phyloP scores from a whole-genome alignment of 2,113 vertebrate genomes.

The Morone saxatilis region DNA sequence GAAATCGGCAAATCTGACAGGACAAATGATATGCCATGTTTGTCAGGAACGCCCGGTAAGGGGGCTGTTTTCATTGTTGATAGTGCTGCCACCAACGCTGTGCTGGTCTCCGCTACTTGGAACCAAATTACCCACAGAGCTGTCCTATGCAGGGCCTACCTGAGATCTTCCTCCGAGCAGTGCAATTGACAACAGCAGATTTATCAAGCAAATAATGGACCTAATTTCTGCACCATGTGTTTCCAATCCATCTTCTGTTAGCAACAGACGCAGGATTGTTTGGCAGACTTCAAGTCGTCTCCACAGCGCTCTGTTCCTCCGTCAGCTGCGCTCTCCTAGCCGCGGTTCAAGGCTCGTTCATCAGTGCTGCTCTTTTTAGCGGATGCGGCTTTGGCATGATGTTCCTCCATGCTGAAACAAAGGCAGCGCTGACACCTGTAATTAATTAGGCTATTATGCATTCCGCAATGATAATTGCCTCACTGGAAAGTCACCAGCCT shows the following conservation, averaged over 20 bases:
- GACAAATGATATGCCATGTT: slow-evolving; percentile 77
- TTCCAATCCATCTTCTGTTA: slow-evolving; percentile 65
- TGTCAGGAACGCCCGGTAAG: slow-evolving; percentile 44
- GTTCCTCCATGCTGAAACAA: slow-evolving; percentile 94
- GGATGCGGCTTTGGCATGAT: slow-evolving; percentile 89
- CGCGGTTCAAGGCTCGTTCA: slow-evolving; percentile 73
- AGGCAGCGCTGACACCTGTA: slow-evolving; percentile 98
- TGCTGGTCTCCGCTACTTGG: not conserved
- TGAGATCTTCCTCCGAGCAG: slow-evolving; percentile 49
- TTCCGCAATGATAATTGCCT: slow-evolving; percentile 99
- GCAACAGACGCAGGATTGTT: slow-evolving; percentile 50
- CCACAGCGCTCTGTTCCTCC: slow-evolving; percentile 11
- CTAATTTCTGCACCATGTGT: slow-evolving; percentile 73
- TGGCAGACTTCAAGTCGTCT: slow-evolving; percentile 65
- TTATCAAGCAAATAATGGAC: slow-evolving; percentile 75
- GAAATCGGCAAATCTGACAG: slow-evolving; percentile 82
- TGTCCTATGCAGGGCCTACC: slow-evolving; percentile 27
- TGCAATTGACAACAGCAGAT: slow-evolving; percentile 59
- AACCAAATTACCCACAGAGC: slow-evolving; percentile 48
- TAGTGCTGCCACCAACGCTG: slow-evolving; percentile 41
- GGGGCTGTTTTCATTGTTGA: slow-evolving; percentile 49
- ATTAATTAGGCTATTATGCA: slow-evolving; percentile 99
- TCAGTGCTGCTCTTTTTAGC: slow-evolving; percentile 79
- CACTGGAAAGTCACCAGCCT: slow-evolving; percentile 99
- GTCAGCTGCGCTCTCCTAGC: slow-evolving; percentile 59